Percentiles rank a stretch among this genome's conserved stretches.
Conservation (phyloP, 2,888 invertebrate genomes). For the Periphyllus acericola region DNA sequence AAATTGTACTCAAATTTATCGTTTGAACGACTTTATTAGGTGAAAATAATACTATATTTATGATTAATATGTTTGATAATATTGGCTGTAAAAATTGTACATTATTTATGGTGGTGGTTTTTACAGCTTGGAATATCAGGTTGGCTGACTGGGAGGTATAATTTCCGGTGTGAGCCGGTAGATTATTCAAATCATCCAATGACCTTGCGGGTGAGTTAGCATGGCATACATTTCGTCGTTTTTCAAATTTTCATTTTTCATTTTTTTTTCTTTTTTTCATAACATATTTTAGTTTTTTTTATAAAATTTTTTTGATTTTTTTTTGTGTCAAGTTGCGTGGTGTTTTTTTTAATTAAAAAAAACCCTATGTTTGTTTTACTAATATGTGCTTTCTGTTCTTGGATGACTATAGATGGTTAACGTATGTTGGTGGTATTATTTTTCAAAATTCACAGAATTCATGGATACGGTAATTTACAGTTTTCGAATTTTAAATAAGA, state of each 20-base stretch:
- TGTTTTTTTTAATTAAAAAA: slow-evolving; percentile 24
- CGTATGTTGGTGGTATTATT: slow-evolving; percentile 95
- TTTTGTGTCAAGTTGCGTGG: slow-evolving; percentile 59
- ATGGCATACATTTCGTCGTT: slow-evolving; percentile 62
- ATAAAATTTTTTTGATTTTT: slow-evolving; percentile 53
- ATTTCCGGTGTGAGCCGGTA: slow-evolving; percentile 94
- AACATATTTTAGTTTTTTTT: slow-evolving; percentile 6
- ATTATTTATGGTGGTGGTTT: slow-evolving; percentile 64
- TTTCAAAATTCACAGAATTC: slow-evolving; percentile 96
- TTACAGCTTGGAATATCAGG: slow-evolving; percentile 90
- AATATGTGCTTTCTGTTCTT: slow-evolving; percentile 65
- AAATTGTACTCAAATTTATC: slow-evolving; percentile 8
- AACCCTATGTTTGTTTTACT: slow-evolving; percentile 18
- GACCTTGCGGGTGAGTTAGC: slow-evolving; percentile 86
- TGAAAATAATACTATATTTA: slow-evolving; percentile 20
- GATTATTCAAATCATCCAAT: slow-evolving; percentile 92
- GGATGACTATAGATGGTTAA: slow-evolving; percentile 81
- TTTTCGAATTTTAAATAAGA: slow-evolving; percentile 31
- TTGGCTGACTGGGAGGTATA: slow-evolving; percentile 96
- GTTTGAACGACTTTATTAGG: background rate
- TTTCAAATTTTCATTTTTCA: slow-evolving; percentile 30
- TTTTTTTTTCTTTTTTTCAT: background rate
- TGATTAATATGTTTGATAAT: slow-evolving; percentile 19
- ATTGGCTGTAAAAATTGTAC: slow-evolving; percentile 52
- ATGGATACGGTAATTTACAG: slow-evolving; percentile 85